phyloP scores from a whole-genome alignment of 2,113 vertebrate genomes.

The Odocoileus hemionus region DNA sequence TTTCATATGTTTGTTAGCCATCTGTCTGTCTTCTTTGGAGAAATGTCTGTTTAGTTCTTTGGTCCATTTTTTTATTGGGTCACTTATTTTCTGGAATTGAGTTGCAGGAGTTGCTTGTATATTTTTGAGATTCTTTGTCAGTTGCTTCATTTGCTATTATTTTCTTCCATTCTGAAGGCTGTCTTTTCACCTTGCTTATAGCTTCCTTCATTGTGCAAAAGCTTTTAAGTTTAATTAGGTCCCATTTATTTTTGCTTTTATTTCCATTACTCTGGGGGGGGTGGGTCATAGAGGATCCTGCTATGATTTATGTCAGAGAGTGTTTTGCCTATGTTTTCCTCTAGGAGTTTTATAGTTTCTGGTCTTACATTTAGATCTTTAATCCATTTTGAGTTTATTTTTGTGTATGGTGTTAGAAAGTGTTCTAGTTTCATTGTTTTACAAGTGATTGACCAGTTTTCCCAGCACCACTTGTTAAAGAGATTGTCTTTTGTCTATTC shows the following conservation, averaged over 20 bases:
- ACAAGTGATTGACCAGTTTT: background rate
- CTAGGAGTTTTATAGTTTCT: background rate
- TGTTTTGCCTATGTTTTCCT: background rate
- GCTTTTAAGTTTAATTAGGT: background rate
- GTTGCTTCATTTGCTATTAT: background rate
- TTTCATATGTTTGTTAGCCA: background rate
- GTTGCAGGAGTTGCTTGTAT: background rate
- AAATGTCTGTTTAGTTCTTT: background rate
- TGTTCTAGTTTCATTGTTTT: background rate
- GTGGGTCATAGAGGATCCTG: background rate
- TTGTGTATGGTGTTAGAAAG: background rate
- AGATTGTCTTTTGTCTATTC: background rate
- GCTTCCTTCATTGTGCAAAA: background rate
- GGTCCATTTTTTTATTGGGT: background rate
- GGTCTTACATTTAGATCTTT: background rate
- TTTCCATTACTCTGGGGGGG: background rate
- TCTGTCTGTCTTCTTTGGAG: background rate
- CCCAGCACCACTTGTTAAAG: background rate
- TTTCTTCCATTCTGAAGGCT: background rate
- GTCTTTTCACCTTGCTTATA: background rate
- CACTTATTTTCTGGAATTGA: background rate
- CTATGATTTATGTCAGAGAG: background rate
- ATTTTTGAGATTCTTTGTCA: background rate
- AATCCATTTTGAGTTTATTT: background rate
- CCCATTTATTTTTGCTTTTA: background rate